Evolutionary conservation across 2,113 vertebrate species (phyloP), one percentile per base, ranked within the genome.

Genomic region (Isurus oxyrinchus): DNA sequence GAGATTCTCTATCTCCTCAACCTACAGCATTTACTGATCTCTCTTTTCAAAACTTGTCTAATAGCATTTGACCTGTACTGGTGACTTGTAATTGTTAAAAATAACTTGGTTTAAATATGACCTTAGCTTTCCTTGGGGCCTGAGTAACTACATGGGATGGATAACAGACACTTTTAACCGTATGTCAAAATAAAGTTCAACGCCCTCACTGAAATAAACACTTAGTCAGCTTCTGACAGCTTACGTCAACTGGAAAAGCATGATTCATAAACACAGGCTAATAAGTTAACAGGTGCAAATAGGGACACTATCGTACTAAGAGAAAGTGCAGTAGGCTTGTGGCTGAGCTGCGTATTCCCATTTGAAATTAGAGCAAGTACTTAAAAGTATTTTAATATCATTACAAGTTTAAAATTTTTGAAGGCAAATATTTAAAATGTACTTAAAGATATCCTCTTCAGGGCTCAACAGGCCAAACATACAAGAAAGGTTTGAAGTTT

Each of bases 181-280:
- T 95, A 72, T 53, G 66, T 72, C 94, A 95, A 95, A 95, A 95
- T 53, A 55, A 95, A 95, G 94, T 95, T 95, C 94, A 95, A 95
- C 5, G 49, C 44, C 72, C 94, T 95, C 94, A 95, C 25, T 55
- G 66, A 95, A 72, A 95, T 95, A 95, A 95, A 95, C 94, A 72
- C 40, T 72, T 66, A 95, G 49, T 95, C 94, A 95, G 94, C 67
- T 76, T 95, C 94, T 95, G 94, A 72, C 67, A 72, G 66, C 53
- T 72, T 53, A 95, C 25, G 66, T 72, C 94, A 95, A 95, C 67
- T 72, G 44, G 94, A 95, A 55, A 49, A 76, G 66, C 67, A 55
- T 35, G 55, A 95, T 95, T 67, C 44, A 35, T 95, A 95, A 72
- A 95, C 40, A 72, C 66, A 72, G n/a, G 44, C 66, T 27, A 95